Conservation (phyloP, 2,113 vertebrate genomes). For the Plecotus auritus region DNA sequence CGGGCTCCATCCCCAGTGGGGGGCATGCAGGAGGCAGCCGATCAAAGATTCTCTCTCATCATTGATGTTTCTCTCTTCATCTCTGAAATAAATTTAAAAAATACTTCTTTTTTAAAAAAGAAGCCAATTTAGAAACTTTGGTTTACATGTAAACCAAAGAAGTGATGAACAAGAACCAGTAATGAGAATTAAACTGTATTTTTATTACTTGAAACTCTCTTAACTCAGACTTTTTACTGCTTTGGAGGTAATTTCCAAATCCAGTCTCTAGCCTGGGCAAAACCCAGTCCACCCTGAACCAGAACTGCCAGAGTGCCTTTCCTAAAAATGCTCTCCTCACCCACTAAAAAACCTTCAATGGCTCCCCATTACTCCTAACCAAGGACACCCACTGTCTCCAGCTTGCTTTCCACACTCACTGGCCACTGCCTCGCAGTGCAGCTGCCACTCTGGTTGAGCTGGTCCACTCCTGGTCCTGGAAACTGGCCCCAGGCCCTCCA, state of each 20-base stretch:
- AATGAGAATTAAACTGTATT: background rate
- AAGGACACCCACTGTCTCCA: background rate
- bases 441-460: background rate
- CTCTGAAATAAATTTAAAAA: too few relatives aligned
- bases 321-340: background rate
- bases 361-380: background rate
- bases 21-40: too few relatives aligned
- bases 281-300: background rate
- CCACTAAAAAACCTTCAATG: background rate
- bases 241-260: background rate
- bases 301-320: background rate
- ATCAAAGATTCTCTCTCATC: too few relatives aligned
- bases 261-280: background rate
- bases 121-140: background rate
- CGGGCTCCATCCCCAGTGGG: too few relatives aligned
- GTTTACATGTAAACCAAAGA: background rate
- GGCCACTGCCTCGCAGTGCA: background rate
- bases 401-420: background rate
- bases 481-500: background rate
- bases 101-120: too few relatives aligned
- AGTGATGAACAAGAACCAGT: background rate
- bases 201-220: background rate
- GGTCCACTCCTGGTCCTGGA: background rate
- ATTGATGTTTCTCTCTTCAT: too few relatives aligned
- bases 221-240: background rate